Base-by-base conservation (phyloP, 2,888 invertebrate genomes). In the Eupeodes luniger region DNA sequence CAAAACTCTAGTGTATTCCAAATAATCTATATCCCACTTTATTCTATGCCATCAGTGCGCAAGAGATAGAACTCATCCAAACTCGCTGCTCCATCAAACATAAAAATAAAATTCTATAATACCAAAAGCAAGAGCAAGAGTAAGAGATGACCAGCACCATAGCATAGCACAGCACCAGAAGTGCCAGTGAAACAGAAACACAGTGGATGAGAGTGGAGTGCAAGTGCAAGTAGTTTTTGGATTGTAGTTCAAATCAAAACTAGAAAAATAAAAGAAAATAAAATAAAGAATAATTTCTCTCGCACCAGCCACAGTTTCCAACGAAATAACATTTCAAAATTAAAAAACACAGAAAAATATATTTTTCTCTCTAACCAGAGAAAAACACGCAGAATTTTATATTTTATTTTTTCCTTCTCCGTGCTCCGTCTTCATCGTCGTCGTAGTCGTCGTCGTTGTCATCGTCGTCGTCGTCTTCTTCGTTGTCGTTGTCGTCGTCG, bases 351-450 rank as follows among this genome's bases (percentile, higher is more conserved):
- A 84, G 76, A 69, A 69, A 72, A 67, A 27, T 70, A 62, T 80
- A 84, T 84, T 81, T 84, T 88, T 70, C 81, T 85, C 88, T 88
- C 85, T 51, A 81, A 69, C 72, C 80, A 74, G 85, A 81, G 84
- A 67, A 85, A 87, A 85, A 88, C 85, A 85, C 88, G 88, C 88
- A 88, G 78, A 88, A 77, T 77, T 74, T 77, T 67, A 47, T 59
- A 47, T 27, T 57, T 70, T 69, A 27, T 27, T 27, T 27, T 27
- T 27, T 27, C 27, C 27, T 27, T 27, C 27, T 61, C n/a, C 36
- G 5, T n/a, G 27, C 3, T 27, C 27, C 61, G 61, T 61, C 61
- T 36, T 62, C 11, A 10, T 55, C 19, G 5, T 62, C 40, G 40
- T 40, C 16, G 40, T 55, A 0, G 53, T 53, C 9, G 61, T 36